Evolutionary conservation across 2,888 invertebrate genomes (phyloP).

Genomic region (Hemaris fuciformis): DNA sequence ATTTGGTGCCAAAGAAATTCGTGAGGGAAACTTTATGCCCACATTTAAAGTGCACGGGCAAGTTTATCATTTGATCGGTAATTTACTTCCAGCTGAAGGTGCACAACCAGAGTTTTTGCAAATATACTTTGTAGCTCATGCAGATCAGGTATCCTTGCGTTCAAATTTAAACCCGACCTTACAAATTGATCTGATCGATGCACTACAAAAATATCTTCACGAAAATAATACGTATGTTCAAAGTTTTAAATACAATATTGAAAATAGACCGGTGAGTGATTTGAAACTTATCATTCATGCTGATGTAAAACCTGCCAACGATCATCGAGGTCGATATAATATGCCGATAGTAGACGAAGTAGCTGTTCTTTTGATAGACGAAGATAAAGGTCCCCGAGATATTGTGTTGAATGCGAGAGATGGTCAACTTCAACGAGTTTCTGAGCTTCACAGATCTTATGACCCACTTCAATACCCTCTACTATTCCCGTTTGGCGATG

Average conservation of each 20-base stretch:
- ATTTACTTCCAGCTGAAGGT: background rate
- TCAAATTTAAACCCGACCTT: no score
- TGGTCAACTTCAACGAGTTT: constrained; percentile 25
- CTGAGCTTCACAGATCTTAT: constrained; percentile 18
- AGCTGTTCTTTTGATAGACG: constrained; percentile 19
- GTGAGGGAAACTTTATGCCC: constrained; percentile 12
- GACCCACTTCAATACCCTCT: constrained; percentile 27
- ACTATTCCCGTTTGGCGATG: no score
- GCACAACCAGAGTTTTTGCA: background rate
- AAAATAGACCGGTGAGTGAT: no score
- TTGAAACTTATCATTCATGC: no score
- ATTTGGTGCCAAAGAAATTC: constrained; percentile 13
- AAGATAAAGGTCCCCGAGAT: constrained; percentile 33
- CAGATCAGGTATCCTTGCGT: background rate
- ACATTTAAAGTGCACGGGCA: constrained; percentile 13
- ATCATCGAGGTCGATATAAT: no score
- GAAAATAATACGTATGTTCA: no score
- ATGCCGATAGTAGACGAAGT: no score
- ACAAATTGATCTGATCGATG: no score
- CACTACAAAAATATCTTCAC: no score
- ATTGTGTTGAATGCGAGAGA: constrained; percentile 25
- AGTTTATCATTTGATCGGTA: background rate
- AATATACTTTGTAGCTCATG: background rate
- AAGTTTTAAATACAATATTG: no score
- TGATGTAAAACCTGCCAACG: no score